Evolutionary conservation across 2,113 vertebrate genomes (phyloP).

Genomic region (Amphiprion ocellaris): DNA sequence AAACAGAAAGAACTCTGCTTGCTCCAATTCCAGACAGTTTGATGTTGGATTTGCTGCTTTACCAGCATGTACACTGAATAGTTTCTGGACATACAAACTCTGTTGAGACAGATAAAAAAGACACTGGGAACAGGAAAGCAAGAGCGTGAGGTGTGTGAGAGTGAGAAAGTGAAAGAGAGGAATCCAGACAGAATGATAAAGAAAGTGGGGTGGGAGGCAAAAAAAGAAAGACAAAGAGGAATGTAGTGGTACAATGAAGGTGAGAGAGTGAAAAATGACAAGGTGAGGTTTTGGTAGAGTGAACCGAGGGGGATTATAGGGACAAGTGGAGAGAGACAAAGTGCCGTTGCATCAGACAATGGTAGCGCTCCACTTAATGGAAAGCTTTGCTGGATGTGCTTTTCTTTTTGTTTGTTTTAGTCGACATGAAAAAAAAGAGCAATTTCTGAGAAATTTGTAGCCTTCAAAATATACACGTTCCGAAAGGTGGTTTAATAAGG

Average conservation of each 20-base stretch:
- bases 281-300: constrained; percentile 17
- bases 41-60: constrained; percentile 61
- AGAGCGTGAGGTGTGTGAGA: constrained; percentile 36
- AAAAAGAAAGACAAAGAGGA: not conserved
- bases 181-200: constrained; percentile 26
- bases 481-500: constrained; percentile 5
- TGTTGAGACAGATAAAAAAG: constrained; percentile 69
- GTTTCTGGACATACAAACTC: constrained; percentile 59
- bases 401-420: constrained; percentile 33
- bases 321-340: constrained; percentile 32
- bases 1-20: no score
- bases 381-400: constrained; percentile 1
- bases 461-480: constrained; percentile 11
- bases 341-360: constrained; percentile 17
- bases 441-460: not conserved
- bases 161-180: constrained; percentile 17
- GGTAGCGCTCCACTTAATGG: constrained; percentile 31
- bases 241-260: constrained; percentile 4
- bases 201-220: not conserved
- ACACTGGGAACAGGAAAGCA: constrained; percentile 48
- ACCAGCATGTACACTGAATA: constrained; percentile 63
- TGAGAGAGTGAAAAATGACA: constrained; percentile 30
- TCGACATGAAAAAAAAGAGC: not conserved
- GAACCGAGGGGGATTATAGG: constrained; percentile 26
- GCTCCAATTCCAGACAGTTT: constrained; percentile 55